A percentile compares a stretch with the other conserved stretches of the same genome.
phyloP scores from a whole-genome alignment of 2,113 vertebrate species.

The Pomatostomus ruficeps region DNA sequence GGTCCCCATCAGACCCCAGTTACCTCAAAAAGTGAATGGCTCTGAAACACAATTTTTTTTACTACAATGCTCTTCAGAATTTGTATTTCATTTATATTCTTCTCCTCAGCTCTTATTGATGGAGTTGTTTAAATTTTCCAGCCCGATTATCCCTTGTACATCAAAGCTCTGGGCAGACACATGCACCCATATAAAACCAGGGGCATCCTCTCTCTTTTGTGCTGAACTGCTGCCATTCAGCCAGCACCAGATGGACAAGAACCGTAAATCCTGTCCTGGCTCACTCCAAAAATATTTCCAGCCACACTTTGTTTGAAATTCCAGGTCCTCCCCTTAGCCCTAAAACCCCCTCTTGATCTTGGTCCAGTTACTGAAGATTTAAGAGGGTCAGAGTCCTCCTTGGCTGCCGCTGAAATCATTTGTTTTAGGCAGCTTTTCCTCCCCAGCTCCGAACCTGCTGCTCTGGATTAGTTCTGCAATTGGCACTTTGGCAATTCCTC shows the following conservation, averaged over 20 bases:
- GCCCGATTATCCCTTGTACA: neutral
- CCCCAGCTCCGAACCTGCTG: neutral
- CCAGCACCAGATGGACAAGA: slow-evolving; percentile 42
- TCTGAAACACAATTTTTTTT: neutral
- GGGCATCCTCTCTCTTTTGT: neutral
- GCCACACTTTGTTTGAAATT: neutral
- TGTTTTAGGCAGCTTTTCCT: neutral
- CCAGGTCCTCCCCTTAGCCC: neutral
- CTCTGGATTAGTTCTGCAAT: slow-evolving; percentile 30
- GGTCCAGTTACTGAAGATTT: slow-evolving; percentile 1
- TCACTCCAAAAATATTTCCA: neutral
- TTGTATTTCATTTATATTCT: neutral
- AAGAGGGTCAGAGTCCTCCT: neutral
- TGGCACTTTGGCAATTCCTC: slow-evolving; percentile 27
- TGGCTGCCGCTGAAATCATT: neutral
- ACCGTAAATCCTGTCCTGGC: slow-evolving; percentile 10
- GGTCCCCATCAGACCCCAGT: neutral
- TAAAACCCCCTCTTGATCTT: neutral
- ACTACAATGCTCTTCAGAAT: neutral
- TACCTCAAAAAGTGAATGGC: neutral
- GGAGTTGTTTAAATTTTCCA: neutral
- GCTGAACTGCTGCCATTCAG: neutral
- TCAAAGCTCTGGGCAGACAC: neutral
- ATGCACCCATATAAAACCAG: neutral
- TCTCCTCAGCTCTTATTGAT: neutral